Percentiles rank a stretch among this genome's conserved stretches.
These are phyloP conservation scores for Ephydatia muelleri DNA, from an alignment of 37 sponge, comb jelly and placozoan genomes.

Conservation along the genomic window DNA sequence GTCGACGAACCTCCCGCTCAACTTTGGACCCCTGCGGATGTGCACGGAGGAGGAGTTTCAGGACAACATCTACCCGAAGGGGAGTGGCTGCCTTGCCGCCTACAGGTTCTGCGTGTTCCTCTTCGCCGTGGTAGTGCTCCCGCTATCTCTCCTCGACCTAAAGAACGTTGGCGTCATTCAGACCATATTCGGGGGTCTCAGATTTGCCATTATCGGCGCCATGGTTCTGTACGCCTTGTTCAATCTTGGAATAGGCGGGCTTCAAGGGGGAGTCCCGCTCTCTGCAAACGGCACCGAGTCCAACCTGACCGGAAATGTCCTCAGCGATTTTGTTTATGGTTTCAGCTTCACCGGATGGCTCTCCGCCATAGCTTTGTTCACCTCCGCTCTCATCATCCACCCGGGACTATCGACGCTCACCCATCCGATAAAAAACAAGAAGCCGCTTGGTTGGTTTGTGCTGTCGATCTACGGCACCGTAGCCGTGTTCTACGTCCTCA, in stretches of 20 bases:
- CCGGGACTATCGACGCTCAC: constrained; percentile 79
- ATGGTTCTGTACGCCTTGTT: constrained; percentile 30
- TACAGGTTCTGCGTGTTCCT: constrained; percentile 55
- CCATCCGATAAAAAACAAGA: constrained; percentile 72
- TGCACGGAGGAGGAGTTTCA: constrained; percentile 55
- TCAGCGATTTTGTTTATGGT: constrained; percentile 27
- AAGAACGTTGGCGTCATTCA: constrained; percentile 61
- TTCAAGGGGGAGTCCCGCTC: constrained; percentile 9
- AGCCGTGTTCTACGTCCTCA: constrained; percentile 50
- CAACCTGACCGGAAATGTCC: neutral
- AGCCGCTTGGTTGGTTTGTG: constrained; percentile 43
- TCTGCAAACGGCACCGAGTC: neutral
- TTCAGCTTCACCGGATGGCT: constrained; percentile 74
- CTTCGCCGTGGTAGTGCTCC: constrained; percentile 41
- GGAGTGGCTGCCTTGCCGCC: constrained; percentile 22
- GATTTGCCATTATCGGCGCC: constrained; percentile 44
- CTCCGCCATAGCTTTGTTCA: constrained; percentile 65
- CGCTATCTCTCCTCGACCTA: constrained; percentile 44
- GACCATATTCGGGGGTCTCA: constrained; percentile 31
- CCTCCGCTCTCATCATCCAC: constrained; percentile 79
- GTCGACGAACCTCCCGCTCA: constrained; percentile 65
- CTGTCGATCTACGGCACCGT: constrained; percentile 41
- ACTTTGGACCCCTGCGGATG: constrained; percentile 20
- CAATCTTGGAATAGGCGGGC: neutral
- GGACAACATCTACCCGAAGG: constrained; percentile 15